Percentiles rank a stretch among this genome's conserved stretches.
Conservation (phyloP, 2,113 vertebrate species). For the Aramus guarauna region DNA sequence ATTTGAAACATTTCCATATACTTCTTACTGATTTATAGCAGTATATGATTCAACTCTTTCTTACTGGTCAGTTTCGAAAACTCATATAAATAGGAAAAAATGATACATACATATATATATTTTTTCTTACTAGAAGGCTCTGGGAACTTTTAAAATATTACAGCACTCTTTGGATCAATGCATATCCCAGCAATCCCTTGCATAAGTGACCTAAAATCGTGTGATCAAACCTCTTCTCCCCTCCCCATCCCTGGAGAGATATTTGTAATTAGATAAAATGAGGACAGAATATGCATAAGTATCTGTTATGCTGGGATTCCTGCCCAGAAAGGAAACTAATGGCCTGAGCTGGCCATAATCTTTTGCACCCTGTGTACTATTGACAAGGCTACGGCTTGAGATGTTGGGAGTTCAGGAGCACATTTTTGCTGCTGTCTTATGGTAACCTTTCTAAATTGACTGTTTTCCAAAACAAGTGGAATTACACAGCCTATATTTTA, state of each 20-base stretch:
- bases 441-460: conserved; percentile 48
- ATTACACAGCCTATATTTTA: conserved; percentile 17
- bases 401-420: conserved; percentile 3
- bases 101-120: accelerated
- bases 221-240: conserved; percentile 67
- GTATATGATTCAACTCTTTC: not conserved
- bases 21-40: conserved; percentile 12
- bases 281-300: conserved; percentile 76
- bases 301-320: conserved; percentile 75
- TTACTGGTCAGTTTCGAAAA: not conserved
- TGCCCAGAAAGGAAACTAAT: conserved; percentile 75
- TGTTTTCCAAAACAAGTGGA: conserved; percentile 28
- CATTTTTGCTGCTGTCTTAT: not conserved
- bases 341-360: conserved; percentile 51
- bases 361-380: conserved; percentile 40
- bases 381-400: conserved; percentile 34
- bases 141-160: conserved; percentile 44
- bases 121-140: not conserved
- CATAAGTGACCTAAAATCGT: conserved; percentile 71
- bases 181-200: conserved; percentile 48
- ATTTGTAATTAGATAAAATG: conserved; percentile 78
- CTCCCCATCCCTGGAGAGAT: conserved; percentile 64
- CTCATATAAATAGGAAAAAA: conserved; percentile 11
- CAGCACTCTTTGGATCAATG: conserved; percentile 35
- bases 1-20: conserved; percentile 17